Evolutionary conservation across 2,888 invertebrate genomes (phyloP).

Genomic region (Microctonus hyperodae): DNA sequence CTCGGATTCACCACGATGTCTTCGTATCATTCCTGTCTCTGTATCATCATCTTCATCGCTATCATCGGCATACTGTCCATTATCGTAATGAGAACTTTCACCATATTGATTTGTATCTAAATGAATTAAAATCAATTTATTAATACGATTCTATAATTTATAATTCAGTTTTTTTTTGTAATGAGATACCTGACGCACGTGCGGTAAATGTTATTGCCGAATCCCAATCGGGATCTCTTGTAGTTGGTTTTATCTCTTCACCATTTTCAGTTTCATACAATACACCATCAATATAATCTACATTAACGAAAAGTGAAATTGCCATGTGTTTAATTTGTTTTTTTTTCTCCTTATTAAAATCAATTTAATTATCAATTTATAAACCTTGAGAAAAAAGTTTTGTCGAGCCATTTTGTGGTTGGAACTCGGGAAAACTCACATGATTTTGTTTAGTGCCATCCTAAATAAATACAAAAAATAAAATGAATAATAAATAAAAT

Average conservation of each 20-base stretch:
- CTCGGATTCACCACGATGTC: constrained; percentile 39
- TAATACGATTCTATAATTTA: neutral
- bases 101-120: constrained; percentile 39
- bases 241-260: constrained; percentile 67
- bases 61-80: constrained; percentile 37
- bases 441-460: constrained; percentile 87
- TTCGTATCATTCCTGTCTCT: constrained; percentile 32
- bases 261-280: constrained; percentile 72
- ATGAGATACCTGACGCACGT: constrained; percentile 81
- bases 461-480: constrained; percentile 64
- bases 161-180: neutral
- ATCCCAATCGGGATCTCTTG: constrained; percentile 78
- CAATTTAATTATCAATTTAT: neutral
- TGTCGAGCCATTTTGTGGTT: constrained; percentile 87
- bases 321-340: neutral
- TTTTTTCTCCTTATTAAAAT: too few relatives aligned
- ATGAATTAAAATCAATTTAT: neutral
- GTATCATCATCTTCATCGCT: constrained; percentile 37
- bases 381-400: constrained; percentile 87
- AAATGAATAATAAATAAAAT: neutral
- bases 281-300: constrained; percentile 88
- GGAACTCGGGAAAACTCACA: constrained; percentile 89
- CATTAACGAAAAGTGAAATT: constrained; percentile 34
- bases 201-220: constrained; percentile 91
- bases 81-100: constrained; percentile 40